Evolutionary conservation across 2,888 invertebrate species (phyloP), one percentile per base, ranked within the genome.

Genomic region (Catocala sponsa): DNA sequence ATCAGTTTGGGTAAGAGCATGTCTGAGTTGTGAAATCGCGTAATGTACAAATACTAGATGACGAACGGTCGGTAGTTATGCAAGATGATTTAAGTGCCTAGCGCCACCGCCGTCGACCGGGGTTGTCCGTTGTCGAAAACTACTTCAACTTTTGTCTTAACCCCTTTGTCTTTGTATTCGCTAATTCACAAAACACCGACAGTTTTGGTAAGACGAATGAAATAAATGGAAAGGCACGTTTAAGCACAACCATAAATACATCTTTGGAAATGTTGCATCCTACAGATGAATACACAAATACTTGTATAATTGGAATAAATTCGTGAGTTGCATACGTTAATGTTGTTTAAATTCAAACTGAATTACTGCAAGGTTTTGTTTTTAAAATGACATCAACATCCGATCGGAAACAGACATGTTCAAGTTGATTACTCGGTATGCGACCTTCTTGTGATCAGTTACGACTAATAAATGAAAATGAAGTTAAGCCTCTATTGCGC

Each of bases 1-100:
- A 88, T 88, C 85, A 81, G 80, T 87, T 89, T 88, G 73, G 83
- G 87, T 84, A 87, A 90, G 81, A 88, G 81, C 83, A 88, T 87
- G 80, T 85, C 86, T 79, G 72, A 74, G 78, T 89, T 87, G 81
- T 74, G 83, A 87, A 87, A 88, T 72, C 65, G 72, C 62, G 81
- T 76, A 78, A 78, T 87, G 82, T 83, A 81, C 84, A 85, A 85
- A 84, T 71, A 76, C 67, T 74, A 59, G 55, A 32, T 62, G 57
- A 56, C 57, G 49, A 63, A 58, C 55, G 55, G 60, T 59, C 56
- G 63, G 61, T 5, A 9, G 73, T 89, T 89, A 87, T 84, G 88
- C 82, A 90, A 90, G 79, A 75, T 76, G 72, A 78, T 81, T 69
- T 72, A 70, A 76, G 70, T 62, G 57, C 64, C 59, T 69, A 76